phyloP scores from a whole-genome alignment of 2,113 vertebrate genomes.

The Etheostoma spectabile region DNA sequence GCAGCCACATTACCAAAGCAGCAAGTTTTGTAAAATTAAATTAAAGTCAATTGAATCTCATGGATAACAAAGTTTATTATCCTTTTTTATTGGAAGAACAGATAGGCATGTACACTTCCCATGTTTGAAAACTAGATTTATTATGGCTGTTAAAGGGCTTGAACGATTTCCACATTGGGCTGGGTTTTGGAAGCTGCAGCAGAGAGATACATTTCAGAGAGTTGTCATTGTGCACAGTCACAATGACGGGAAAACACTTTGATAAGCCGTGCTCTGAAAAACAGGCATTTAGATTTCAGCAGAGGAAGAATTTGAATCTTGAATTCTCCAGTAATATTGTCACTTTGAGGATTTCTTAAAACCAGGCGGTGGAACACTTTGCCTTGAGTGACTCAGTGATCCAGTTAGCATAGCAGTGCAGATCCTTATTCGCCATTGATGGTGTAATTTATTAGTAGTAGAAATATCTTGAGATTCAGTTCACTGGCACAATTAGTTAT shows the following conservation, averaged over 20 bases:
- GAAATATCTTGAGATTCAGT: not conserved
- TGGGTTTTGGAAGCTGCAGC: constrained; percentile 2
- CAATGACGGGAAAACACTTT: constrained; percentile 5
- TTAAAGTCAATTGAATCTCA: not conserved
- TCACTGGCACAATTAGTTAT: constrained; percentile 14
- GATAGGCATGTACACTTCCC: not conserved
- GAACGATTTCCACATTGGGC: not conserved
- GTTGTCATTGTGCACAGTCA: not conserved
- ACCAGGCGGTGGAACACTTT: constrained; percentile 34
- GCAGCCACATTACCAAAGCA: not conserved
- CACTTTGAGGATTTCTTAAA: constrained; percentile 32
- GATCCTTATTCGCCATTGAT: constrained; percentile 31
- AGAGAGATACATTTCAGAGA: not conserved
- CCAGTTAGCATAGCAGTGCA: constrained; percentile 25
- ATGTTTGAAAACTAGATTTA: constrained; percentile 13
- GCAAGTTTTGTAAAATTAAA: not conserved
- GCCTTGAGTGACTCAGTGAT: constrained; percentile 48
- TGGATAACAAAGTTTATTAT: not conserved
- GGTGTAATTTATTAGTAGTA: constrained; percentile 46
- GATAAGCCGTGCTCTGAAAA: not conserved
- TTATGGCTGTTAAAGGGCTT: not conserved
- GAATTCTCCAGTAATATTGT: constrained; percentile 24
- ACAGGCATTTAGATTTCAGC: constrained; percentile 9
- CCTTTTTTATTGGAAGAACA: not conserved
- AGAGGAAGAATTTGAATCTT: constrained; percentile 2